Percentiles rank a stretch among this genome's conserved stretches.
phyloP scores from a whole-genome alignment of 2,113 vertebrate genomes.

The Pyxicephalus adspersus region DNA sequence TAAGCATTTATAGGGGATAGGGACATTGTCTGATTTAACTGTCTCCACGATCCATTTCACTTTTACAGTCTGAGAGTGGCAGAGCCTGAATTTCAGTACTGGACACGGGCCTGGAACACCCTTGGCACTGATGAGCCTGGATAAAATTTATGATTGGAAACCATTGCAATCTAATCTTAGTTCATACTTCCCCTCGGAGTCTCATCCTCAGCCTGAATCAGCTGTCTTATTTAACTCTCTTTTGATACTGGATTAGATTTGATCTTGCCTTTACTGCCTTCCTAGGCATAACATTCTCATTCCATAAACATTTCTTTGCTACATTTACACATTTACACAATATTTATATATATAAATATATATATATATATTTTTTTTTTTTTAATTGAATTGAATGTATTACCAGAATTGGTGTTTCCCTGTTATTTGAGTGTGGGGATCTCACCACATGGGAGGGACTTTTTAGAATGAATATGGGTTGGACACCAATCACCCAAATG shows the following conservation, averaged over 20 bases:
- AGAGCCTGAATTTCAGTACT: constrained; percentile 26
- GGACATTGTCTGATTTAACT: no score
- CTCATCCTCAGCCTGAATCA: constrained; percentile 34
- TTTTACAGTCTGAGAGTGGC: constrained; percentile 16
- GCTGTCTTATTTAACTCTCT: constrained; percentile 12
- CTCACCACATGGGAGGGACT: no score
- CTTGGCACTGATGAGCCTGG: constrained; percentile 36
- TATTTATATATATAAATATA: no score
- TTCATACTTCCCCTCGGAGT: constrained; percentile 28
- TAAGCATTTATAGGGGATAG: no score
- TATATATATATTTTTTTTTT: no score
- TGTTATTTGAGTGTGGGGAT: no score
- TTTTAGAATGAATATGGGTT: no score
- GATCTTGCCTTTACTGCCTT: neutral
- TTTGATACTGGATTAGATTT: constrained; percentile 28
- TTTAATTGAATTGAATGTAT: no score
- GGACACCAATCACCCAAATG: no score
- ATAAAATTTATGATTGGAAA: constrained; percentile 51
- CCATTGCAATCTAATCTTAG: constrained; percentile 42
- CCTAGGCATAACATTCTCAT: no score
- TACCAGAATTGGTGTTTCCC: no score
- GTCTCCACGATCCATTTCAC: constrained; percentile 1
- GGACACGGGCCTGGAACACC: constrained; percentile 47
- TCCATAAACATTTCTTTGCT: neutral
- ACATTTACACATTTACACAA: neutral